Conservation (phyloP, 2,888 invertebrate species). For the Tachina grossa region DNA sequence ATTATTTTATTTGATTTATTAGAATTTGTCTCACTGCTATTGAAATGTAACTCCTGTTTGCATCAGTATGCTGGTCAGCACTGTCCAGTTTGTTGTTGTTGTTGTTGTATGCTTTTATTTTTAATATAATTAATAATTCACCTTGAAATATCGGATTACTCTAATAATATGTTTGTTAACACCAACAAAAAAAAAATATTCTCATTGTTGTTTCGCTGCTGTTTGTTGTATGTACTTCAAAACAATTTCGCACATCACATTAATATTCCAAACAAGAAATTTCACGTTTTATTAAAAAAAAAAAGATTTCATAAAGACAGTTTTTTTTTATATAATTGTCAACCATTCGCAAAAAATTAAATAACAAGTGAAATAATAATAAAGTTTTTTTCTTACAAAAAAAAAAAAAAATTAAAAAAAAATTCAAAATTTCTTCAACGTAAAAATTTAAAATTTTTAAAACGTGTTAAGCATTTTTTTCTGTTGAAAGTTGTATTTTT, state of each 20-base stretch:
- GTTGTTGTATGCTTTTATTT: background rate
- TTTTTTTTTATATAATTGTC: constrained; percentile 29
- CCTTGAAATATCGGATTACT: constrained; percentile 62
- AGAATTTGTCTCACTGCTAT: too few species aligned
- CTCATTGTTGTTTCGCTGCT: constrained; percentile 10
- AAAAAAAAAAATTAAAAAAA: constrained; percentile 1
- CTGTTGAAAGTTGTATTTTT: background rate
- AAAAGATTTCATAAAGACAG: constrained; percentile 13
- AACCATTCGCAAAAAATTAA: constrained; percentile 30
- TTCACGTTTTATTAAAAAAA: constrained; percentile 31
- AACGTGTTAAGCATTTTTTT: constrained; percentile 33
- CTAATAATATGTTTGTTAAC: constrained; percentile 56
- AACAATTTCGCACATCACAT: constrained; percentile 45
- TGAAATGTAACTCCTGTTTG: too few species aligned
- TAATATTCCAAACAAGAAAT: constrained; percentile 63
- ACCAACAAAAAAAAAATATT: constrained; percentile 1
- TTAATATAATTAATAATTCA: constrained; percentile 46
- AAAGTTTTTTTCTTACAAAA: constrained; percentile 27
- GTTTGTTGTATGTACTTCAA: background rate
- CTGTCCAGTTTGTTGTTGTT: background rate
- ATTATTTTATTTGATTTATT: too few species aligned
- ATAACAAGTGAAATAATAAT: constrained; percentile 57
- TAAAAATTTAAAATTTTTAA: constrained; percentile 31
- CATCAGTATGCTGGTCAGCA: too few species aligned
- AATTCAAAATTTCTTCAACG: constrained; percentile 27